Percentiles rank a stretch among this genome's conserved stretches.
Evolutionary conservation across 2,888 invertebrate species (phyloP).

Genomic region (Amiota communis): DNA sequence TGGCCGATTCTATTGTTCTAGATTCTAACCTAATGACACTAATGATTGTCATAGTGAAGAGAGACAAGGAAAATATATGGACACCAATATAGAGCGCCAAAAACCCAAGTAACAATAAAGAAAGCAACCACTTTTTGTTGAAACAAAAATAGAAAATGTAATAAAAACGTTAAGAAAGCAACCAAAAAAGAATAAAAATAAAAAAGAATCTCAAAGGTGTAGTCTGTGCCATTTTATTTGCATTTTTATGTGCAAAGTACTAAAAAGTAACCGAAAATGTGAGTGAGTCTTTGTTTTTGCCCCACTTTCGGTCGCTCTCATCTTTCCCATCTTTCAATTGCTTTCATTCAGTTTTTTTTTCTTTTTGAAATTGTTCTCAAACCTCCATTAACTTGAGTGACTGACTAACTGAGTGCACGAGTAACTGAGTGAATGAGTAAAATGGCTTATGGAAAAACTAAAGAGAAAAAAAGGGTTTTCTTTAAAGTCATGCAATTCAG

Average conservation of each 20-base stretch:
- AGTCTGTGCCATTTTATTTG: conserved; percentile 54
- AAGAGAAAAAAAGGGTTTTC: not conserved
- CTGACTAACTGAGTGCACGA: not conserved
- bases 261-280: conserved; percentile 30
- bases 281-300: not conserved
- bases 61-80: conserved; percentile 33
- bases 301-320: too few species aligned
- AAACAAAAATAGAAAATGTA: conserved; percentile 28
- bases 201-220: conserved; percentile 47
- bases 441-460: too few species aligned
- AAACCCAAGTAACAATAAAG: not conserved
- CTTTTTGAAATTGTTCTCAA: not conserved
- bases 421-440: not conserved
- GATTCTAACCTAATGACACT: conserved; percentile 21
- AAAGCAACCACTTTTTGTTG: conserved; percentile 10
- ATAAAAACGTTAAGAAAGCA: not conserved
- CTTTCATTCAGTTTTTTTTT: conserved; percentile 27
- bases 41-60: conserved; percentile 56
- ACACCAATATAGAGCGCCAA: not conserved
- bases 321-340: not conserved
- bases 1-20: not conserved
- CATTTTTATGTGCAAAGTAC: conserved; percentile 52
- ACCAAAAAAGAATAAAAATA: conserved; percentile 32
- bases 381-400: conserved; percentile 5
- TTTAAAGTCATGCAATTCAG: conserved; percentile 18